Evolutionary conservation across 2,888 invertebrate genomes (phyloP).

Genomic region (Pyrocoelia pectoralis): DNA sequence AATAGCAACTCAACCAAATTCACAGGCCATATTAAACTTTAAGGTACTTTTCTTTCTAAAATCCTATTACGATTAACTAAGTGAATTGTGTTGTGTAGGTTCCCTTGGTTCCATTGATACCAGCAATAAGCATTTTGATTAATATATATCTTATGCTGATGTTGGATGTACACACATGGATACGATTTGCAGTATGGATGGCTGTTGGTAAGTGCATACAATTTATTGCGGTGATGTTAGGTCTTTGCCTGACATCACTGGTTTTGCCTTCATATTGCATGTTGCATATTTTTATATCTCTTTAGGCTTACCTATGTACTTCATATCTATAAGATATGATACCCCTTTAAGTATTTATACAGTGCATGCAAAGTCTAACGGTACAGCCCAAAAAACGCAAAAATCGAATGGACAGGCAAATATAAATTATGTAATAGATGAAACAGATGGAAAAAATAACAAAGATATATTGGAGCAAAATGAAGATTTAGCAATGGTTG

Average conservation of each 20-base stretch:
- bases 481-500: slow-evolving; percentile 62
- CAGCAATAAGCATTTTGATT: slow-evolving; percentile 80
- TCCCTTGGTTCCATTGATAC: slow-evolving; percentile 83
- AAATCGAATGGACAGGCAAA: slow-evolving; percentile 27
- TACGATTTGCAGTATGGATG: slow-evolving; percentile 85
- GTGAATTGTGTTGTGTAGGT: slow-evolving; percentile 63
- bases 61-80: neutral
- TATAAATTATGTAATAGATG: slow-evolving; percentile 13
- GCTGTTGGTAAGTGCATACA: slow-evolving; percentile 77
- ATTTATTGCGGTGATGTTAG: slow-evolving; percentile 11
- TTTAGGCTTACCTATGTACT: slow-evolving; percentile 56
- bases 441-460: slow-evolving; percentile 41
- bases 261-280: slow-evolving; percentile 45
- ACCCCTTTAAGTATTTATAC: slow-evolving; percentile 18
- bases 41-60: slow-evolving; percentile 62
- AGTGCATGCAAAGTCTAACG: slow-evolving; percentile 26
- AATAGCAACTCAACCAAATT: slow-evolving; percentile 70
- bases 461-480: slow-evolving; percentile 61
- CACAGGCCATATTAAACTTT: slow-evolving; percentile 69
- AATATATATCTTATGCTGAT: slow-evolving; percentile 88
- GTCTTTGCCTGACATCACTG: slow-evolving; percentile 14
- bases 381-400: slow-evolving; percentile 14
- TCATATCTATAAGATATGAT: slow-evolving; percentile 33
- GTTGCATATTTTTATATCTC: slow-evolving; percentile 44
- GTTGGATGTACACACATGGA: slow-evolving; percentile 81